These are phyloP conservation scores for Lutjanus campechanus DNA, from an alignment of 2,797 vertebrate genomes.

Conservation along the genomic window DNA sequence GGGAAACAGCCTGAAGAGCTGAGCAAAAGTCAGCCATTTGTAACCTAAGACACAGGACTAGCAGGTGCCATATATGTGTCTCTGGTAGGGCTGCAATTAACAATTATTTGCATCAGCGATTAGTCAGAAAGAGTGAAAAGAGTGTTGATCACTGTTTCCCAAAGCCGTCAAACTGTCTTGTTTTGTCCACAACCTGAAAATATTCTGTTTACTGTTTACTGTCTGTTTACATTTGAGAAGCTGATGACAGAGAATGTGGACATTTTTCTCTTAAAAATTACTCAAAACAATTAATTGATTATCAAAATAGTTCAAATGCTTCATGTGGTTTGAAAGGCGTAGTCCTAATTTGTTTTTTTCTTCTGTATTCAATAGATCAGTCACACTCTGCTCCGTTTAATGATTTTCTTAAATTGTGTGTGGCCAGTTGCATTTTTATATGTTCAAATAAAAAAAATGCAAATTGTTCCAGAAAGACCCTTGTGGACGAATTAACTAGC, in stretches of 20 bases:
- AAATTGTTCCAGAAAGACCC: not conserved
- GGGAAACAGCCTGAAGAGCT: constrained; percentile 33
- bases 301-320: not conserved
- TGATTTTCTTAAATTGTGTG: not conserved
- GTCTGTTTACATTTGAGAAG: too few relatives aligned
- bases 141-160: too few relatives aligned
- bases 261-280: too few relatives aligned
- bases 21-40: constrained; percentile 50
- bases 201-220: too few relatives aligned
- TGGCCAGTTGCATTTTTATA: not conserved
- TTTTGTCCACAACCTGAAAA: too few relatives aligned
- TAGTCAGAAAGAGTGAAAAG: too few relatives aligned
- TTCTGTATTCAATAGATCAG: not conserved
- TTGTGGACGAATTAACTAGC: constrained; percentile 2
- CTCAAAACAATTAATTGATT: too few relatives aligned
- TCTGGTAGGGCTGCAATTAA: not conserved
- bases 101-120: too few relatives aligned
- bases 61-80: constrained; percentile 8
- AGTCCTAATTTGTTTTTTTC: not conserved
- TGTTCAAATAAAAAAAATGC: not conserved
- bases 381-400: not conserved
- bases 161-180: too few relatives aligned
- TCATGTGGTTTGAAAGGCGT: not conserved
- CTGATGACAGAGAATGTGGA: too few relatives aligned
- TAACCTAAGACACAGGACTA: not conserved